Evolutionary conservation across 2,888 invertebrate species (phyloP), one percentile per base, ranked within the genome.

Genomic region (Diaprepes abbreviatus): DNA sequence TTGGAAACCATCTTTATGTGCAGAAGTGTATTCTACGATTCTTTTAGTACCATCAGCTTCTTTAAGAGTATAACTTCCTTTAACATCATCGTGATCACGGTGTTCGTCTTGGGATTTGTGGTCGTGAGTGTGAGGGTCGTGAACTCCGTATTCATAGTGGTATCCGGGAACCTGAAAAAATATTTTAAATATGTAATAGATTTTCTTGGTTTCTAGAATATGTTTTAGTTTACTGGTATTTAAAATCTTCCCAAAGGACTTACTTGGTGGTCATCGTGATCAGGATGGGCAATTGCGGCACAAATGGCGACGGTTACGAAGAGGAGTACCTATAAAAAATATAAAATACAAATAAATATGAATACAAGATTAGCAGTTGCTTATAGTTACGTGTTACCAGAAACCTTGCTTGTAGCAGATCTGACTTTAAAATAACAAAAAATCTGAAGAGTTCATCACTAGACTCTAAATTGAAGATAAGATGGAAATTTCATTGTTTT

Each of bases 11-110:
- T 74, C 74, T 57, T 82, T 79, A 19, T 78, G 76, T 60, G 78
- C 81, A 16, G 81, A 77, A 31, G 76, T 78, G 75, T 84, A 84
- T 66, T 83, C 79, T 7, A 84, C 84, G 4, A 80, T 75, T 14
- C 84, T 78, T 14, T 78, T 78, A 63, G 83, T 83, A 66, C 83
- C 83, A 74, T 84, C 84, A 17, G 84, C 79, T 72, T 83, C 83
- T 19, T 81, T 77, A 14, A 84, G 65, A 33, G 78, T 76, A 75
- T 83, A 83, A 14, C 74, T 77, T 28, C 83, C 84, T 55, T 81
- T 79, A 31, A 83, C 83, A 21, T 79, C 73, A 57, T 83, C 79
- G 0, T 83, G 83, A 59, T 83, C 79, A 33, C 82, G 78, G 58
- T 80, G 78, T 73, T 84, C 84, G 43, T 80, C 77, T 69, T 84